phyloP scores from a whole-genome alignment of 2,888 invertebrate genomes.

The Seladonia tumulorum region DNA sequence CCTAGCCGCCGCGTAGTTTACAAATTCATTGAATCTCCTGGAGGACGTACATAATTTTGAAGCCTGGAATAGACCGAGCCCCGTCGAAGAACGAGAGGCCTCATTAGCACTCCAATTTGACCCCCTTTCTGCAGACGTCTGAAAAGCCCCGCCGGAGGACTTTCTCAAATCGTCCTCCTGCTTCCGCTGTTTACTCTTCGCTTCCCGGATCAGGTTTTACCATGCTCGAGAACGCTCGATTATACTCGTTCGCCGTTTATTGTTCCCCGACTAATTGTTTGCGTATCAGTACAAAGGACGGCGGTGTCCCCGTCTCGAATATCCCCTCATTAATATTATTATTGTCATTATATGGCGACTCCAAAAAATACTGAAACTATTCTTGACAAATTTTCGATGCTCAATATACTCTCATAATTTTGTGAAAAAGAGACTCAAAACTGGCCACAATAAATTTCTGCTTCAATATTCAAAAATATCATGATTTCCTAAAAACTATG shows the following conservation, averaged over 20 bases:
- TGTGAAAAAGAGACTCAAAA: too few species aligned
- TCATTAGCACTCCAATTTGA: slow-evolving; percentile 55
- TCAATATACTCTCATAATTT: too few species aligned
- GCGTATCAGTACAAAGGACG: not conserved
- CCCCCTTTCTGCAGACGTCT: slow-evolving; percentile 28
- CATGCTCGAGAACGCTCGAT: slow-evolving; percentile 15
- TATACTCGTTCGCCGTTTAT: slow-evolving; percentile 7
- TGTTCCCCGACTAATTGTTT: not conserved
- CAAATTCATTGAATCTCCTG: slow-evolving; percentile 43
- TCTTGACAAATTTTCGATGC: not conserved
- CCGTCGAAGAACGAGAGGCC: slow-evolving; percentile 40
- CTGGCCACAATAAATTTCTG: too few species aligned
- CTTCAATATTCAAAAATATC: too few species aligned
- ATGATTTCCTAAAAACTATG: too few species aligned
- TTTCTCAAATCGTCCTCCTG: slow-evolving; percentile 15
- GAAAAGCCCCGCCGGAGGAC: slow-evolving; percentile 25
- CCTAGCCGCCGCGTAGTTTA: slow-evolving; percentile 11
- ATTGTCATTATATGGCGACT: not conserved
- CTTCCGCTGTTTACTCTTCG: slow-evolving; percentile 25
- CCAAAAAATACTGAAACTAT: too few species aligned
- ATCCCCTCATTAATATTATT: not conserved
- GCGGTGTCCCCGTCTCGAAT: not conserved
- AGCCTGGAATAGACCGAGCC: slow-evolving; percentile 17
- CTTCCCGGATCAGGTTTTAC: slow-evolving; percentile 18
- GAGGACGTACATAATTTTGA: slow-evolving; percentile 46